These are phyloP conservation scores for Spongia lamella DNA, from an alignment of 37 sponge, comb jelly and placozoan genomes.

Conservation along the genomic window DNA sequence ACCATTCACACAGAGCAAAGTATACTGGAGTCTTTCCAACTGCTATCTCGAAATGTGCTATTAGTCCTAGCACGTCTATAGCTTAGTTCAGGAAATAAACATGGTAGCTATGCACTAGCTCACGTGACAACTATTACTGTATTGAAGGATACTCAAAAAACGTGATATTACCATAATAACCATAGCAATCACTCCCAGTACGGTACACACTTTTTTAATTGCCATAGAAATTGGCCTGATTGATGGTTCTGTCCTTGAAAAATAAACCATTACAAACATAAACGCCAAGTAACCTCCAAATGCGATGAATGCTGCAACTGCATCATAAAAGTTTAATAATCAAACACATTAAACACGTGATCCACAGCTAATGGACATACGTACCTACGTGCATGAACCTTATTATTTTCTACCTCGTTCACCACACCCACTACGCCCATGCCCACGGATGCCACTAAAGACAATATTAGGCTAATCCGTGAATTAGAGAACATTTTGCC, in stretches of 20 bases:
- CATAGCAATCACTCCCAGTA: constrained; percentile 21
- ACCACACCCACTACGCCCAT: constrained; percentile 62
- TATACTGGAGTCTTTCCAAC: no score
- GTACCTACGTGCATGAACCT: constrained; percentile 62
- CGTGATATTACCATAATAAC: background rate
- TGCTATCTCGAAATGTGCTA: no score
- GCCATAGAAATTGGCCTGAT: background rate
- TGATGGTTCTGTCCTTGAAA: background rate
- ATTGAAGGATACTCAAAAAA: background rate
- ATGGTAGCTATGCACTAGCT: no score
- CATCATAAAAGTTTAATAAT: background rate
- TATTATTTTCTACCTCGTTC: constrained; percentile 58
- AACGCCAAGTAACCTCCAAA: constrained; percentile 29
- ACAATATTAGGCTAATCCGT: constrained; percentile 34
- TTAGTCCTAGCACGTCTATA: no score
- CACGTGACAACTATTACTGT: no score
- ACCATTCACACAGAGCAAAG: no score
- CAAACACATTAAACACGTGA: background rate
- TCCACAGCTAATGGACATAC: no score
- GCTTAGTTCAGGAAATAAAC: no score
- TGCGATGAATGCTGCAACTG: constrained; percentile 55
- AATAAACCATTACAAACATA: constrained; percentile 42
- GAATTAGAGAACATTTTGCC: constrained; percentile 29
- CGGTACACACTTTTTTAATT: constrained; percentile 27
- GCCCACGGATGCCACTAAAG: constrained; percentile 34